Base-by-base conservation (phyloP, 64 coral and sea anemone species). In the Stichodactyla mertensii region DNA sequence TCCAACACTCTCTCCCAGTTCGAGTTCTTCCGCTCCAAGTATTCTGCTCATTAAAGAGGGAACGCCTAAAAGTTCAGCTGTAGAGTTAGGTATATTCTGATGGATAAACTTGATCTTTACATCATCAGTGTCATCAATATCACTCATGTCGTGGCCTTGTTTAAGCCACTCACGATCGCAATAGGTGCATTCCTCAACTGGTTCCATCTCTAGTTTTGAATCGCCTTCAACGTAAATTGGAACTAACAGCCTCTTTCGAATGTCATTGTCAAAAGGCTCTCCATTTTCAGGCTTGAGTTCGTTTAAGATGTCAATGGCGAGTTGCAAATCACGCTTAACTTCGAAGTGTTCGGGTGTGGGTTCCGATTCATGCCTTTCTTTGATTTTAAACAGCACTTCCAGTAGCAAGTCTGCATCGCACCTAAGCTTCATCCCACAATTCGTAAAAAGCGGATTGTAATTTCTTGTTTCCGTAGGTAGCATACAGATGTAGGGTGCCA, bases 111-210 rank as follows among this genome's bases (percentile, higher is more conserved):
- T 87, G 64, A 87, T 85, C 5, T 83, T 85, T 7, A 79, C 16
- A 0, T 85, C 90, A 62, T 92, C 89, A 14, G 87, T 54, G 5
- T 86, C 86, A 55, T 94, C 95, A 28, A 85, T 27, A 45, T 58
- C 88, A 74, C 27, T 77, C 15, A 88, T 64, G 0, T 92, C 86
- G 31, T 87, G 52, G 12, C 89, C 83, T 19, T 45, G 84, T 79
- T 91, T 87, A 6, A 98, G 89, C 92, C 92, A 92, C 14, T 94
- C 96, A 6, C 51, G 79, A 26, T 98, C 92, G 60, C 89, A 94
- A 52, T 98, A 98, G 14, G 90, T 92, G 26, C 95, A 98, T 6
- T 92, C 87, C 13, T 88, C 74, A 57, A 91, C 86, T 14, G 87
- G 92, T 52, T 62, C 85, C 28, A 98, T 81, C 57, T 54, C 51